phyloP scores from a whole-genome alignment of 1,140 invertebrate genomes.

The Aradophagus sp. region DNA sequence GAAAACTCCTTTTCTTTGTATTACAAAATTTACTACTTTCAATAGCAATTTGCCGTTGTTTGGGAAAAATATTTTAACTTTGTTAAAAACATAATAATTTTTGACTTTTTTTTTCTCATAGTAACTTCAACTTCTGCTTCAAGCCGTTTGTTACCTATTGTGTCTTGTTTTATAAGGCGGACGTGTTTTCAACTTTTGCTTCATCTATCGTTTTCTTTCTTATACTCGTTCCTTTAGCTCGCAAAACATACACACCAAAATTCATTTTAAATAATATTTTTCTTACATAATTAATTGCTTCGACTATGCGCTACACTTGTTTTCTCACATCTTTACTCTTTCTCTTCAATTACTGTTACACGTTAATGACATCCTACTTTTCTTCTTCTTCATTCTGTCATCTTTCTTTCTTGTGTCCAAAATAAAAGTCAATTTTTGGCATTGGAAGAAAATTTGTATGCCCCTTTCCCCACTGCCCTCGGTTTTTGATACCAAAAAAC shows the following conservation, averaged over 20 bases:
- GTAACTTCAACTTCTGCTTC: conserved; percentile 9
- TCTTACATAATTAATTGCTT: conserved; percentile 45
- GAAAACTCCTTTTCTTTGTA: too few relatives aligned
- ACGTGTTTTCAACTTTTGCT: too few relatives aligned
- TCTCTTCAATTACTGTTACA: too few relatives aligned
- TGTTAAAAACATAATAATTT: too few relatives aligned
- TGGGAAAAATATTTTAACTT: too few relatives aligned
- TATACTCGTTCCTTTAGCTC: conserved; percentile 55
- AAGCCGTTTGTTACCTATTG: conserved; percentile 58
- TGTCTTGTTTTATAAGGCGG: conserved; percentile 71
- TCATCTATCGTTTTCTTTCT: too few relatives aligned
- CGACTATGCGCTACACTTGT: conserved; percentile 47
- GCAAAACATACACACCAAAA: conserved; percentile 68
- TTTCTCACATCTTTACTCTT: conserved; percentile 50
- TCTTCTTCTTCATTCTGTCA: too few relatives aligned
- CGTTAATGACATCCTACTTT: too few relatives aligned
- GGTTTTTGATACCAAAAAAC: conserved; percentile 50
- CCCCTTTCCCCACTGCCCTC: conserved; percentile 13
- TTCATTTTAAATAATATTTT: conserved; percentile 18
- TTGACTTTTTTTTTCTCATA: too few relatives aligned
- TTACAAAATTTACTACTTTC: too few relatives aligned
- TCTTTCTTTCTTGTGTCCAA: too few relatives aligned
- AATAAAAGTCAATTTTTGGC: conserved; percentile 70
- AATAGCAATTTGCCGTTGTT: too few relatives aligned
- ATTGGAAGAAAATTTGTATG: conserved; percentile 73